Percentiles rank a stretch among this genome's conserved stretches.
These are phyloP conservation scores for Moxostoma hubbsi DNA, from an alignment of 2,797 vertebrate species.

Conservation along the genomic window DNA sequence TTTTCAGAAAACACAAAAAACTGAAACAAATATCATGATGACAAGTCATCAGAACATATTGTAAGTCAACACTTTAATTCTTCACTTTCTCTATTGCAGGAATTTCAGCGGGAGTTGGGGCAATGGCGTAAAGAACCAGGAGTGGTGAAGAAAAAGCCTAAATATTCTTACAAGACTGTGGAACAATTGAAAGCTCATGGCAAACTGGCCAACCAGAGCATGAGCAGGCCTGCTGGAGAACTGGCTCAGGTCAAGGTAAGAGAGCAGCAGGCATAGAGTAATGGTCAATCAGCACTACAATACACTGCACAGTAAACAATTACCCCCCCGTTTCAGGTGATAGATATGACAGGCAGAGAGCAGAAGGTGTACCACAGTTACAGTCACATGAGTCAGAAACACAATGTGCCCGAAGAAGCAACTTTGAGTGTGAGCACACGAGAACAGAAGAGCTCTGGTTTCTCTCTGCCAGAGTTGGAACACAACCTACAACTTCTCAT, in stretches of 20 bases:
- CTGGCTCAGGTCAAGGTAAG: conserved; percentile 95
- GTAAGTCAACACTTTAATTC: neutral
- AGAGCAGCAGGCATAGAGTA: neutral
- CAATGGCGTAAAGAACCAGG: conserved; percentile 95
- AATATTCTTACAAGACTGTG: conserved; percentile 93
- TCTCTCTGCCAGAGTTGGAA: conserved; percentile 91
- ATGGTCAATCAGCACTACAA: neutral
- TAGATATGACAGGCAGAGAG: conserved; percentile 97
- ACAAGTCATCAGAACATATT: no score
- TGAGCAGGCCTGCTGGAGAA: conserved; percentile 87
- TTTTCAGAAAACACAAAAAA: no score
- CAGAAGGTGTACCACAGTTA: conserved; percentile 98
- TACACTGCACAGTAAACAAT: neutral
- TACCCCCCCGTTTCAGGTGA: conserved; percentile 80
- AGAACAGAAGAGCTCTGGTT: conserved; percentile 86
- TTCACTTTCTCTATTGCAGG: conserved; percentile 71
- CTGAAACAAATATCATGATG: no score
- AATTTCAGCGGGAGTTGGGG: conserved; percentile 93
- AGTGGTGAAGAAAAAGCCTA: conserved; percentile 91
- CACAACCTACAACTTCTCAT: conserved; percentile 98
- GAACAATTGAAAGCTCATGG: conserved; percentile 96
- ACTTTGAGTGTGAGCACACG: conserved; percentile 74
- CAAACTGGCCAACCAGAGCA: conserved; percentile 79
- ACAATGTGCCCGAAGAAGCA: conserved; percentile 89
- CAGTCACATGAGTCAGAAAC: conserved; percentile 97